Conservation (phyloP, 2,797 vertebrate genomes). For the Urosaurus nigricauda region DNA sequence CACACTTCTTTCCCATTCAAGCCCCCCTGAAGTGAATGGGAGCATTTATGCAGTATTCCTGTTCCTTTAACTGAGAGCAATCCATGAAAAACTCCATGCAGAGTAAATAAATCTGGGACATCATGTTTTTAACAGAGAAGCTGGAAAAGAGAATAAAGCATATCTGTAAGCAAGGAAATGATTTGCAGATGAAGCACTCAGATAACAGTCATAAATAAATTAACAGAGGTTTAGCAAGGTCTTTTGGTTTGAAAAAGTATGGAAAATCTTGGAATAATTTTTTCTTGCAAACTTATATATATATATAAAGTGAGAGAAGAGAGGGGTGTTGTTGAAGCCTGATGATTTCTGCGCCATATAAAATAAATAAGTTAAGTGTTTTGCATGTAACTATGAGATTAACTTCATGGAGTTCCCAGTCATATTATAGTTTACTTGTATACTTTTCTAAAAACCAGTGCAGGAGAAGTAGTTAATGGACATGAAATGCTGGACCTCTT, state of each 20-base stretch:
- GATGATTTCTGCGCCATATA: conserved; percentile 55
- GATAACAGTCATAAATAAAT: conserved; percentile 67
- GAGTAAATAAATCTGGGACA: conserved; percentile 62
- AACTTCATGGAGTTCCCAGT: conserved; percentile 30
- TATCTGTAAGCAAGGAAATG: conserved; percentile 58
- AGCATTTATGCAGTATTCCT: neutral
- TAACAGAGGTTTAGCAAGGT: conserved; percentile 63
- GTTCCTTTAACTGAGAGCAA: conserved; percentile 38
- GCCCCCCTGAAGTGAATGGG: neutral
- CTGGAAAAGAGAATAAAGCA: conserved; percentile 66
- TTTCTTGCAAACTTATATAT: conserved; percentile 44
- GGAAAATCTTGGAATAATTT: conserved; percentile 45
- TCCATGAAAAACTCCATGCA: conserved; percentile 61
- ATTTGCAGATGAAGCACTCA: conserved; percentile 63
- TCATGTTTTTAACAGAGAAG: conserved; percentile 52
- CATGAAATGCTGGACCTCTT: conserved; percentile 25
- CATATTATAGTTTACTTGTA: conserved; percentile 39
- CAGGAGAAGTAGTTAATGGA: neutral
- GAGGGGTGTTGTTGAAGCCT: conserved; percentile 53
- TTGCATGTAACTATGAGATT: conserved; percentile 32
- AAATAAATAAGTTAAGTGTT: conserved; percentile 22
- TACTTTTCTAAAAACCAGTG: conserved; percentile 31
- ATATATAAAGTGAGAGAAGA: conserved; percentile 25
- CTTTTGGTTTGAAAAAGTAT: conserved; percentile 56
- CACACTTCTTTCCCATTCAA: conserved; percentile 7